Conservation (phyloP, 2,797 vertebrate genomes). For the Acipenser transmontanus region DNA sequence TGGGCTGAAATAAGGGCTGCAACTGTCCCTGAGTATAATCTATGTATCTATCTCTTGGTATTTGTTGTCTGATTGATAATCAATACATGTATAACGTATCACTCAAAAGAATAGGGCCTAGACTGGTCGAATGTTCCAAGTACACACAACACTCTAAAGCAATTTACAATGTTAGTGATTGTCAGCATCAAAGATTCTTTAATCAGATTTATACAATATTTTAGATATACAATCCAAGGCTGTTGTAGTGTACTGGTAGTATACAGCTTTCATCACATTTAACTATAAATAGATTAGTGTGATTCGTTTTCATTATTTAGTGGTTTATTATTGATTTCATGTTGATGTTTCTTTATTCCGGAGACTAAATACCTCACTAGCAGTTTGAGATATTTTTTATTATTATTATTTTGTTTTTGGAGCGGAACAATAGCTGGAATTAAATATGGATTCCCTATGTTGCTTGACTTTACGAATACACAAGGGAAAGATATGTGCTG, state of each 20-base stretch:
- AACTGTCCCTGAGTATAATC: slow-evolving; percentile 53
- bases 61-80: slow-evolving; percentile 62
- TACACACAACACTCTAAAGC: background rate
- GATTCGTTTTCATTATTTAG: background rate
- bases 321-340: background rate
- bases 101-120: slow-evolving; percentile 7
- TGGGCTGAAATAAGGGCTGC: slow-evolving; percentile 34
- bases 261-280: background rate
- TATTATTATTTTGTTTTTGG: too few species aligned
- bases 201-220: slow-evolving; percentile 5
- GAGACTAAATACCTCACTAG: background rate
- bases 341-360: background rate
- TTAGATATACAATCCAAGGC: background rate
- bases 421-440: too few species aligned
- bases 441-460: too few species aligned
- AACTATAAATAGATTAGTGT: slow-evolving; percentile 1
- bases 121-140: background rate
- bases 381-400: too few species aligned
- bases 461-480: too few species aligned
- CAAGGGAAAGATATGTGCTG: too few species aligned
- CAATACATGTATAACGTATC: slow-evolving; percentile 56
- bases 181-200: background rate
- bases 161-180: background rate
- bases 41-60: slow-evolving; percentile 62
- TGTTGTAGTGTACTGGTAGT: background rate